Base-by-base conservation (phyloP, 2,797 vertebrate genomes). In the Pantherophis vulpinus region DNA sequence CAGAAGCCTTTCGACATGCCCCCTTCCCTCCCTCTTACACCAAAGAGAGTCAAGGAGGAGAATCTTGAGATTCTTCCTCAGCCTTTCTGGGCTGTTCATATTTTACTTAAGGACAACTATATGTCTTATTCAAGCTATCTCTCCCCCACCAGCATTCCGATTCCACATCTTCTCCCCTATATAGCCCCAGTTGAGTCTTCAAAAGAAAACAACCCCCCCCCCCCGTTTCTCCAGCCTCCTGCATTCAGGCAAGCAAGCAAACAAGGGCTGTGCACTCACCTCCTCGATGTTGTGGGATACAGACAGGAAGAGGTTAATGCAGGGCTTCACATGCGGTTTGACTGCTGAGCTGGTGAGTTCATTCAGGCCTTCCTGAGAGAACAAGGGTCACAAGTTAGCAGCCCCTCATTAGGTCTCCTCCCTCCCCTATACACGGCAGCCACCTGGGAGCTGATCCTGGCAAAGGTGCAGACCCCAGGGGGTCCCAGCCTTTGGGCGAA, bases 231-330 rank as follows among this genome's bases (percentile, higher is more conserved):
- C 32, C 70, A 42, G 37, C 58, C 12, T 88, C 58, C 20, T 23
- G 56, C 42, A 32, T 12, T 56, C 60, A 18, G 61, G 47, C 47
- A 55, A 12, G 47, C 29, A 11, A 70, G 14, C 20, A 7, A 27
- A 1, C 18, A 1, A 55, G 3, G 25, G 7, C 32, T 20, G 29
- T 8, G 37, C 89, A 63, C 96, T 97, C 93, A 98, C 99, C 98
- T 99, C 99, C 95, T 99, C 99, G 0, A 99, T 99, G 97, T 99
- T 99, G 97, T 99, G 99, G 42, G 99, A 99, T 96, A 99, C 98
- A 0, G 99, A 99, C 93, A 99, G 98, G 96, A 99, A 99, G 89
- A 98, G 97, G 97, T 98, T 99, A 97, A 99, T 99, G 99, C 99
- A 99, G 0, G 99, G 99, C 97, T 99, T 99, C 96, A 99, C 98